Evolutionary conservation across 2,113 vertebrate genomes (phyloP).

Genomic region (Dicentrarchus labrax): DNA sequence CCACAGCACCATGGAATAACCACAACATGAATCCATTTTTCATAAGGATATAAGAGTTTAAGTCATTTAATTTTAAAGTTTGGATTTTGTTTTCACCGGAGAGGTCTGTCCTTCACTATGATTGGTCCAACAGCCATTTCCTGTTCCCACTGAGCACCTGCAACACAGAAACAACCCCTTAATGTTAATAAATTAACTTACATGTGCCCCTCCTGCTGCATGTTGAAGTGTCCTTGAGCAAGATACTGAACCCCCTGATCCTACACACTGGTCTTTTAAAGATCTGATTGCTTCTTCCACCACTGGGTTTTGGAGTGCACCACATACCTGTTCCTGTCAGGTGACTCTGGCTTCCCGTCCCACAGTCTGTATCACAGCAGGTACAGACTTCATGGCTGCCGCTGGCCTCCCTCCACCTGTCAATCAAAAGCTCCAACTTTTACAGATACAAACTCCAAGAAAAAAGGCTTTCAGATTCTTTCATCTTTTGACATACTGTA

Average conservation of each 20-base stretch:
- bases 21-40: too few species aligned
- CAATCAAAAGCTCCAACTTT: slow-evolving; percentile 5
- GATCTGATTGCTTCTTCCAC: too few species aligned
- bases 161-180: background rate
- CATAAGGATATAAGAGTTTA: background rate
- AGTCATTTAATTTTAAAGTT: background rate
- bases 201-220: background rate
- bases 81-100: background rate
- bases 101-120: slow-evolving; percentile 39
- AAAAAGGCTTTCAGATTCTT: background rate
- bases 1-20: too few species aligned
- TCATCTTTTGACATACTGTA: background rate
- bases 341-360: background rate
- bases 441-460: background rate
- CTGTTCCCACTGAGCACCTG: slow-evolving; percentile 49
- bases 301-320: too few species aligned
- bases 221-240: too few species aligned
- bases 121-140: slow-evolving; percentile 58
- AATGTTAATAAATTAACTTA: background rate
- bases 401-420: slow-evolving; percentile 67
- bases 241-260: too few species aligned
- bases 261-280: too few species aligned
- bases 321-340: slow-evolving; percentile 11
- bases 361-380: slow-evolving; percentile 68
- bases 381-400: slow-evolving; percentile 50